phyloP scores from a whole-genome alignment of 2,797 vertebrate genomes.

The Leucoraja ocellata region DNA sequence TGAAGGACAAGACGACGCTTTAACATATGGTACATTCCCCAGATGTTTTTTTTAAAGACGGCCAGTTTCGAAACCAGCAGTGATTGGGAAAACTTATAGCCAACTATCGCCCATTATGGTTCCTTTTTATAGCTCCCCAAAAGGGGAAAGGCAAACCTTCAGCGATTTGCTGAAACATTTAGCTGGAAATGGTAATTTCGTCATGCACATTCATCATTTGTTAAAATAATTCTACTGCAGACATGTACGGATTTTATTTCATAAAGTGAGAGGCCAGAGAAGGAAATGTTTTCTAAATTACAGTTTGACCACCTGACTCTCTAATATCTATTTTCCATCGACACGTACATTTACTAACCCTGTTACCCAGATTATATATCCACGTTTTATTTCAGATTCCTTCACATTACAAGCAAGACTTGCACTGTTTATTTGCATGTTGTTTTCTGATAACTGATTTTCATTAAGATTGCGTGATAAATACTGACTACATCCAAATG shows the following conservation, averaged over 20 bases:
- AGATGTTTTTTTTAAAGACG: slow-evolving; percentile 62
- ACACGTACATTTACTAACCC: neutral
- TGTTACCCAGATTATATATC: neutral
- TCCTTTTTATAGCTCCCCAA: slow-evolving; percentile 43
- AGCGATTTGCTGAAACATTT: slow-evolving; percentile 41
- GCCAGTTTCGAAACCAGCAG: slow-evolving; percentile 43
- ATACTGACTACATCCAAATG: neutral
- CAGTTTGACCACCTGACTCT: neutral
- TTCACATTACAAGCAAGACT: neutral
- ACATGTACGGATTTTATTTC: neutral
- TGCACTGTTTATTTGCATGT: neutral
- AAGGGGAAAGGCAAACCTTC: slow-evolving; percentile 41
- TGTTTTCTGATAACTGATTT: neutral
- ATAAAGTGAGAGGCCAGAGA: slow-evolving; percentile 3
- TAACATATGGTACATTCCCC: slow-evolving; percentile 90
- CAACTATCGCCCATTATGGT: slow-evolving; percentile 45
- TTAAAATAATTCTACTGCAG: slow-evolving; percentile 37
- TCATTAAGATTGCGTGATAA: neutral
- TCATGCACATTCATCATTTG: slow-evolving; percentile 38
- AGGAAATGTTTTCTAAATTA: neutral
- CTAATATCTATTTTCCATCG: neutral
- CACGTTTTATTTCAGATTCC: neutral
- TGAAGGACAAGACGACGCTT: slow-evolving; percentile 97
- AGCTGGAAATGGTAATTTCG: slow-evolving; percentile 39
- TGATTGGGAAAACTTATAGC: slow-evolving; percentile 41